Evolutionary conservation across 2,888 invertebrate genomes (phyloP).

Genomic region (Acronicta alni): DNA sequence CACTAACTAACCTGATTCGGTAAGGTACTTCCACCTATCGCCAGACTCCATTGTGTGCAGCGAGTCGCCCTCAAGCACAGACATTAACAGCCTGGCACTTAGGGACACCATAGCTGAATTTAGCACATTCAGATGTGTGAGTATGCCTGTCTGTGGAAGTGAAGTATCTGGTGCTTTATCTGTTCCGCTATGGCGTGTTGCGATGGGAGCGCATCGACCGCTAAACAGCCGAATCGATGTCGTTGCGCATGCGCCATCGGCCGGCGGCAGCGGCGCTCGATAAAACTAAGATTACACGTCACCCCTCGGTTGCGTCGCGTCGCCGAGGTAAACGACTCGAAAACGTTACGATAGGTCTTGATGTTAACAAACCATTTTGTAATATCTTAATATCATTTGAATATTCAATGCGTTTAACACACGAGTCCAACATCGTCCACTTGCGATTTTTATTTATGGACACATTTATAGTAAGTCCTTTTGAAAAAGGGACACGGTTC

Average conservation of each 20-base stretch:
- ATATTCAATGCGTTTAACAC: conserved; percentile 32
- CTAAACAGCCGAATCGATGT: conserved; percentile 65
- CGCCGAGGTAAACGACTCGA: conserved; percentile 80
- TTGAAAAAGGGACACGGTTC: conserved; percentile 17
- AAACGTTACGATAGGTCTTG: conserved; percentile 85
- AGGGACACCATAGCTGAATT: conserved; percentile 20
- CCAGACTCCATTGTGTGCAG: conserved; percentile 30
- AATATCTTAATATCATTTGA: conserved; percentile 45
- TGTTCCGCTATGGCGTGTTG: conserved; percentile 51
- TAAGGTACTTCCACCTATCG: conserved; percentile 9
- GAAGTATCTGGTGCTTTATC: conserved; percentile 40
- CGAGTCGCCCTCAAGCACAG: conserved; percentile 14
- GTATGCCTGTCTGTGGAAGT: conserved; percentile 33
- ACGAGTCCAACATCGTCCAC: conserved; percentile 20
- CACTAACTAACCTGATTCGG: not conserved
- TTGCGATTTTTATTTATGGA: conserved; percentile 16
- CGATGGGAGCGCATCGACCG: conserved; percentile 64
- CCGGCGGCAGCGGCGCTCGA: conserved; percentile 61
- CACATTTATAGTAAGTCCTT: conserved; percentile 9
- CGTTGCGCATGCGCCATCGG: conserved; percentile 68
- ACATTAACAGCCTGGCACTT: conserved; percentile 20
- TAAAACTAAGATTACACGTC: conserved; percentile 73
- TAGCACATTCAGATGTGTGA: conserved; percentile 28
- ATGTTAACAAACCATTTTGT: conserved; percentile 52
- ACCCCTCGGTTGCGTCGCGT: conserved; percentile 72